These are phyloP conservation scores for Caerostris extrusa DNA, from an alignment of 1,140 invertebrate species.

Conservation along the genomic window DNA sequence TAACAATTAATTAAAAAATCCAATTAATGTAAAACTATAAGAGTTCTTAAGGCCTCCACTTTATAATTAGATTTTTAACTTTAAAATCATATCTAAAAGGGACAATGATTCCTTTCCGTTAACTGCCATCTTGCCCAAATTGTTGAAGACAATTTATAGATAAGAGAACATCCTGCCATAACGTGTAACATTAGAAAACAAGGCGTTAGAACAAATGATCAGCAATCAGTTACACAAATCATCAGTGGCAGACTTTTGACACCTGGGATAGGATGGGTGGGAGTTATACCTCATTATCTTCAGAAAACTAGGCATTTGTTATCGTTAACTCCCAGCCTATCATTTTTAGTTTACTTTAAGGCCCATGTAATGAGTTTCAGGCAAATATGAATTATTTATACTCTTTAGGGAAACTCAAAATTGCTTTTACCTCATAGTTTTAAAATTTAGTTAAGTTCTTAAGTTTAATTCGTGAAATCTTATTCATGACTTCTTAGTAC, in stretches of 20 bases:
- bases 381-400: conserved; percentile 17
- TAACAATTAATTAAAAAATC: too few relatives aligned
- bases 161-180: neutral
- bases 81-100: too few relatives aligned
- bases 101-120: too few relatives aligned
- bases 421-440: too few relatives aligned
- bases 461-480: neutral
- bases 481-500: neutral
- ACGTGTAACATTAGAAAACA: conserved; percentile 68
- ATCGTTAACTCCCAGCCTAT: conserved; percentile 19
- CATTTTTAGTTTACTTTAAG: conserved; percentile 24
- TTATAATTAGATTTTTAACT: too few relatives aligned
- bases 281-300: conserved; percentile 45
- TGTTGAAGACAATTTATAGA: neutral
- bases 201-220: conserved; percentile 60
- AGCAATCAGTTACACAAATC: conserved; percentile 69
- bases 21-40: too few relatives aligned
- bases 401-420: neutral
- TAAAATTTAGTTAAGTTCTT: too few relatives aligned
- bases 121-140: neutral
- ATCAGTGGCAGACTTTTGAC: conserved; percentile 59
- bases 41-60: too few relatives aligned
- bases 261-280: conserved; percentile 34
- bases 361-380: neutral
- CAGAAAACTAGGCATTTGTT: neutral